Evolutionary conservation across 2,113 vertebrate genomes (phyloP).

Genomic region (Tursiops truncatus): DNA sequence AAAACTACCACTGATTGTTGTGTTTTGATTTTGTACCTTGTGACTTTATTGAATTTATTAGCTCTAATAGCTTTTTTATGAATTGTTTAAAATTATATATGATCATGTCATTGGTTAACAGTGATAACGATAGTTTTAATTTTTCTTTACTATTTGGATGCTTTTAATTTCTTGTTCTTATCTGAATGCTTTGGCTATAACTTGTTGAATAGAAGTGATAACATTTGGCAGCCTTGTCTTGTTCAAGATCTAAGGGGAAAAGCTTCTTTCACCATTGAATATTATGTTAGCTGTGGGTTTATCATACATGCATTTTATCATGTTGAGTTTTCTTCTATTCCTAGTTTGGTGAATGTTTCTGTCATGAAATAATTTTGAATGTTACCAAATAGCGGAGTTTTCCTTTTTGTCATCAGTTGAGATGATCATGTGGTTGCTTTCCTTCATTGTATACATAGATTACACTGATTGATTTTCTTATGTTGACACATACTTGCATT

Average conservation of each 20-base stretch:
- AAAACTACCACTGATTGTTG: neutral
- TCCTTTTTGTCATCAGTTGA: neutral
- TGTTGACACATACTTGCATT: neutral
- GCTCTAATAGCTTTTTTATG: neutral
- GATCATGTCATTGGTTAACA: neutral
- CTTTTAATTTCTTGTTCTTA: neutral
- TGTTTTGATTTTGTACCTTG: neutral
- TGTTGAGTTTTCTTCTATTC: neutral
- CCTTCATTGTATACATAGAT: neutral
- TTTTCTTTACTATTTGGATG: neutral
- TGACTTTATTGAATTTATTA: neutral
- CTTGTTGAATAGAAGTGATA: neutral
- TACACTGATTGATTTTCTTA: neutral
- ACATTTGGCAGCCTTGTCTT: neutral
- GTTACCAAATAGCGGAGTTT: neutral
- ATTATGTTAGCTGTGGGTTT: neutral
- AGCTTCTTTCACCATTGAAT: neutral
- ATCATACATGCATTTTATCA: neutral
- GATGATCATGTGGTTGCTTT: neutral
- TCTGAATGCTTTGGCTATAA: neutral
- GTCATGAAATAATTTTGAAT: neutral
- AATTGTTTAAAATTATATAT: neutral
- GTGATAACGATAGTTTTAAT: neutral
- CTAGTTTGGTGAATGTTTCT: neutral
- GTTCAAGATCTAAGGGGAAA: neutral